Evolutionary conservation across 1,140 invertebrate species (phyloP).

Genomic region (Centruroides vittatus): DNA sequence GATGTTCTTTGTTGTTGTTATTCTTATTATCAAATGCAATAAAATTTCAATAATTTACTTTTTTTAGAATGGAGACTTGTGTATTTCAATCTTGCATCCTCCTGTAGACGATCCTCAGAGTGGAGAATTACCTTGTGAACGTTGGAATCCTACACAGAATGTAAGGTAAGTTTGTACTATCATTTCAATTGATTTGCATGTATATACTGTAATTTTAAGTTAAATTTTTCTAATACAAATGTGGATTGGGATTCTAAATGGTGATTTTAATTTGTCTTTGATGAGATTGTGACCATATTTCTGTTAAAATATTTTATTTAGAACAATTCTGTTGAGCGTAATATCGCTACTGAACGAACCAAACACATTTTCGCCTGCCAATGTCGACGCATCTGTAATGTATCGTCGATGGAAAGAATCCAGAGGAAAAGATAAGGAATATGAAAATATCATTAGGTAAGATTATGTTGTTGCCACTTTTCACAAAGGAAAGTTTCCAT

Average conservation of each 20-base stretch:
- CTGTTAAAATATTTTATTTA: constrained; percentile 25
- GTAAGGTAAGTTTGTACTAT: constrained; percentile 46
- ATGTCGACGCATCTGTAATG: constrained; percentile 99
- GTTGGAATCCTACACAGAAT: constrained; percentile 99
- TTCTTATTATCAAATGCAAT: not conserved
- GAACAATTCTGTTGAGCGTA: constrained; percentile 93
- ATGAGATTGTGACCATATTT: too few species aligned
- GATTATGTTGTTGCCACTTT: too few species aligned
- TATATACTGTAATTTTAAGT: too few species aligned
- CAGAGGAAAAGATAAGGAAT: constrained; percentile 96
- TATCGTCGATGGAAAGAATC: constrained; percentile 97
- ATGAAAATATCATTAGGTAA: constrained; percentile 94
- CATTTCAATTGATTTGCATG: too few species aligned
- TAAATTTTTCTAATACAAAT: too few species aligned
- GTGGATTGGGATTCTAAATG: too few species aligned
- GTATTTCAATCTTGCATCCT: constrained; percentile 98
- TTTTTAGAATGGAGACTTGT: constrained; percentile 90
- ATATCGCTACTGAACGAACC: constrained; percentile 99
- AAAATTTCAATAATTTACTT: not conserved
- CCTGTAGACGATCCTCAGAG: constrained; percentile 98
- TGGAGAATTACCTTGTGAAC: constrained; percentile 94
- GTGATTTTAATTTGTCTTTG: too few species aligned
- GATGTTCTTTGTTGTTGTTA: constrained; percentile 10
- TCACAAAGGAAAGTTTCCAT: too few species aligned
- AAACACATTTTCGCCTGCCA: constrained; percentile 97